Base-by-base conservation (phyloP, 2,113 vertebrate genomes). In the Dunckerocampus dactyliophorus region DNA sequence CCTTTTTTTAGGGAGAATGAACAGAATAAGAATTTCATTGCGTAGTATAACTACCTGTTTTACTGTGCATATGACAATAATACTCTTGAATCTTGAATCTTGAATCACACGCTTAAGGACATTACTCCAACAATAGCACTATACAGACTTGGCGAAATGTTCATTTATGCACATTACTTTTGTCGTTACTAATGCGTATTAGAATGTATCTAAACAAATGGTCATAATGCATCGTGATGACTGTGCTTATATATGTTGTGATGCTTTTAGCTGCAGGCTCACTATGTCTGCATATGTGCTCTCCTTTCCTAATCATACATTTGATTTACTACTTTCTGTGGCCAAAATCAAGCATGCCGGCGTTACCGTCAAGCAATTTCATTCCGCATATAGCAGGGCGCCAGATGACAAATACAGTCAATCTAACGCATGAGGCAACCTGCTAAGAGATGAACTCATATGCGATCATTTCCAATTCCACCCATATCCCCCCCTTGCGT, bases 381-480 rank as follows among this genome's bases (percentile, higher is more conserved):
- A 77, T 82, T 59, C 53, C 63, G 62, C 59, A 53, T 62, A 47
- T 13, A 43, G 48, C 55, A 45, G 52, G 62, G 70, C 57, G 62
- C 59, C 4, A n/a, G 62, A 72, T 75, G 68, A 77, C 72, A 81
- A 77, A 84, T 73, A 52, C 67, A 80, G 77, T 82, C 69, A 77
- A 75, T 78, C 62, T 67, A 65, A 76, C 66, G 65, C 56, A 39
- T 58, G 68, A 65, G 65, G 70, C 52, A 53, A 74, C 37, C 62
- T 47, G 39, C 50, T 31, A 31, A 17, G 50, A 3, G 50, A 31
- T 53, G 24, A 53, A 31, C 15, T 53, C 8, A 53, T 31, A 53
- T 34, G 51, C 15, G 19, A 21, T 49, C 19, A 21, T 49, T 49
- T 13, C 51, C 65, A 80, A 77, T 80, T 65, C 74, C 67, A 46